Base-by-base conservation (phyloP, 1,140 invertebrate genomes). In the Arctopsyche grandis region DNA sequence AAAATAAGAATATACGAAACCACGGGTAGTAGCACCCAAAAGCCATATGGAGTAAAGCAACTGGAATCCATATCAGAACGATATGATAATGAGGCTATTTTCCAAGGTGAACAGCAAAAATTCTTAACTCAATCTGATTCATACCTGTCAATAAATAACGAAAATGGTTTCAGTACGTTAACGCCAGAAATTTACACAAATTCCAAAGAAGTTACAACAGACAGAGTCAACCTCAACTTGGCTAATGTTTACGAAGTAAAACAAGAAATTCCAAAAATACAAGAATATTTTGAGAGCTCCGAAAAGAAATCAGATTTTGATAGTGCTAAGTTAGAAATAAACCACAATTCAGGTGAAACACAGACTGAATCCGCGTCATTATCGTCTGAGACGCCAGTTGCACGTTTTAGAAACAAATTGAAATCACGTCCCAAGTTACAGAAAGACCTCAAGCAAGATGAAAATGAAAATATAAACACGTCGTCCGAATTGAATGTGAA, bases 1-100 rank as follows among this genome's bases (percentile, higher is more conserved):
- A 80, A 80, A 78, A 82, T 82, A n/a, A 77, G 77, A 74, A 82
- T 82, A 19, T 82, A 82, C 29, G 81, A 82, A 79, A 82, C 81
- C 12, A 82, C 81, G 16, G 76, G 81, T 43, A 74, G 44, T 38
- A 75, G 58, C 24, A 82, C 79, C 14, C 60, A 79, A 46, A 80
- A 74, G 60, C 46, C 79, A 5, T 71, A 73, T 56, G 77, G 76
- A 19, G 46, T 44, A 14, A 69, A 56, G 24, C 56, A 70, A 3
- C 75, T 78, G 9, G 81, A 74, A 80, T 24, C 81, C 14, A 10
- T 71, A 26, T 74, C 44, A n/a, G 78, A 79, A 19, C n/a, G 9
- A 38, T 82, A 63, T 52, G 76, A 82, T 43, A 80, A 82, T 77
- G 70, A 82, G 77, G 76, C 81, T 26, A 71, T 82, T 46, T 80